Conservation (phyloP, 2,797 vertebrate genomes). For the Percopsis omiscomaycus region DNA sequence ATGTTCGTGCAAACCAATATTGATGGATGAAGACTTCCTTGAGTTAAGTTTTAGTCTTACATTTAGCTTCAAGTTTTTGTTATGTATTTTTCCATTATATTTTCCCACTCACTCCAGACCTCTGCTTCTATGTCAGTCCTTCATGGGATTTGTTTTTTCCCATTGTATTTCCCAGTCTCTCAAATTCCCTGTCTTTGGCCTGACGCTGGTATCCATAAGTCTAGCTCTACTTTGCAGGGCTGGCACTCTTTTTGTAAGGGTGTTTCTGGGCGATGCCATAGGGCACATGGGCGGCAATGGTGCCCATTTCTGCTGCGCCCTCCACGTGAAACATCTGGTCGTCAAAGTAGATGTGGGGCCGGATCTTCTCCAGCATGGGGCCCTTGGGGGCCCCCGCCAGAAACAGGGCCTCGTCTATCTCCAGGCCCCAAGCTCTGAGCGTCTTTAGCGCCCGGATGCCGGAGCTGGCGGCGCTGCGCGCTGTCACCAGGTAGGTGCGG, state of each 20-base stretch:
- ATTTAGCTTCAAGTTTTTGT: neutral
- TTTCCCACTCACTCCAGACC: slow-evolving; percentile 1
- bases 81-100: neutral
- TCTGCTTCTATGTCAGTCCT: neutral
- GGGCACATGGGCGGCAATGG: slow-evolving; percentile 93
- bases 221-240: slow-evolving; percentile 56
- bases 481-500: slow-evolving; percentile 93
- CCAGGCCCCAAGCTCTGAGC: slow-evolving; percentile 93
- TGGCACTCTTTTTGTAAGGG: slow-evolving; percentile 53
- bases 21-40: neutral
- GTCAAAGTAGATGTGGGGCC: slow-evolving; percentile 96
- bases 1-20: slow-evolving; percentile 3
- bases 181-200: neutral
- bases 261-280: slow-evolving; percentile 89
- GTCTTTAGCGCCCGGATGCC: slow-evolving; percentile 96
- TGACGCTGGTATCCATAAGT: slow-evolving; percentile 2
- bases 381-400: slow-evolving; percentile 94
- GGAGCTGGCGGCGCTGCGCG: slow-evolving; percentile 93
- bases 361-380: slow-evolving; percentile 93
- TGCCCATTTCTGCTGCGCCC: slow-evolving; percentile 91
- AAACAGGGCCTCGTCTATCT: slow-evolving; percentile 94
- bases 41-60: neutral
- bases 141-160: neutral
- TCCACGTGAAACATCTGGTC: slow-evolving; percentile 99
- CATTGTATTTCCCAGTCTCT: neutral